Evolutionary conservation across 1,140 invertebrate species (phyloP), one percentile per base, ranked within the genome.

Genomic region (Panagrolaimus sp.): DNA sequence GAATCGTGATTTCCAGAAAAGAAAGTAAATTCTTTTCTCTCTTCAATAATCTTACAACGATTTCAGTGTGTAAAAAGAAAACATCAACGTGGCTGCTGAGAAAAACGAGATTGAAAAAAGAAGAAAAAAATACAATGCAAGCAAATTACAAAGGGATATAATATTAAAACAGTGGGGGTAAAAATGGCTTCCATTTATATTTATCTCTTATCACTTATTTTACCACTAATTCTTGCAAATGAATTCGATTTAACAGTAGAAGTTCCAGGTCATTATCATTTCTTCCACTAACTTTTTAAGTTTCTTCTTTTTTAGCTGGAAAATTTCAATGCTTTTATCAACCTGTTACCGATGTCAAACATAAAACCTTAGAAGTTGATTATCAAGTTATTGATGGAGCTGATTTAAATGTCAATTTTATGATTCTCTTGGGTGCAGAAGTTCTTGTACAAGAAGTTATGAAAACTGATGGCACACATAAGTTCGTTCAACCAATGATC

Each of bases 341-440:
- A 68, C 43, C 69, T 17, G 76, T 83, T n/a, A 79, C 76, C 45
- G 76, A 76, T 63, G 68, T 67, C 64, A 78, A 76, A 38, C 73
- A 76, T 73, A 71, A 79, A 55, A 74, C 69, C 32, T 63, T 84
- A 46, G 84, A 85, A 78, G 71, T 85, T 14, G 83, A 85, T 72
- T 85, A 84, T 72, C 84, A 85, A 80, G 84, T 86, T 2, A 84
- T 85, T 70, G 83, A 84, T 73, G 85, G 85, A 28, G 85, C 85
- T 47, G 84, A 86, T 63, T 55, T 85, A 43, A 84, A 86, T 52
- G 83, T 86, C 24, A 83, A 82, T 68, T 84, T 84, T 73, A 78
- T 76, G 71, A 52, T 85, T 6, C 68, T 76, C 71, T 9, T 84
- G 78, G 47, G 75, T 74, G 83, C 83, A 58, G 68, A 73, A 69